Base-by-base conservation (phyloP, 2,113 vertebrate species). In the Bufo bufo region DNA sequence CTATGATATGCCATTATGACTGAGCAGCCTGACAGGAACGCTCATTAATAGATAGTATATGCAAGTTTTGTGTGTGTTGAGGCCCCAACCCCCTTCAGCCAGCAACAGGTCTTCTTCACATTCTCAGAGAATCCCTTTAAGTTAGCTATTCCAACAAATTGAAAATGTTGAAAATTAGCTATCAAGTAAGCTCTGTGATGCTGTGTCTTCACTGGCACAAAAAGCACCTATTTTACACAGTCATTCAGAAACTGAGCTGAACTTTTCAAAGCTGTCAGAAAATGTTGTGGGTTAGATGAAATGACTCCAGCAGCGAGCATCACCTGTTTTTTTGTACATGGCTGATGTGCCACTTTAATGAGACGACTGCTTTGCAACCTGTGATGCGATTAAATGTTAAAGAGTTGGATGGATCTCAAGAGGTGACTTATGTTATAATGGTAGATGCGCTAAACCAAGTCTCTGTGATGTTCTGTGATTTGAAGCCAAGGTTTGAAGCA, bases 281-380 rank as follows among this genome's bases (percentile, higher is more conserved):
- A 84, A 77, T 88, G 72, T 72, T 88, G 58, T 23, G 59, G 69
- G 59, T 77, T 83, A 88, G 71, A 77, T 84, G 59, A 88, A 84
- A 88, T 61, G 82, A 54, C 72, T 88, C 87, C 87, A 83, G 63
- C 87, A 82, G 87, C 23, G 87, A 88, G 16, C 52, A 84, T 84
- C 78, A 88, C 81, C 80, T 84, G 58, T 61, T 88, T 66, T 86
- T 69, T 66, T 33, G 17, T 83, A 56, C 63, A 52, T 52, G 86
- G 58, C 56, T 75, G 81, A 72, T 19, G 72, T 78, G 61, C 58
- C 58, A 84, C 59, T 56, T 54, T 77, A 88, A 84, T 84, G 72
- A 84, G 58, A 9, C 83, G 87, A 88, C 80, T 52, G 47, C 79
- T 43, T 77, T 77, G 45, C 80, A 77, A 65, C 52, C 71, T 43